phyloP scores from a whole-genome alignment of 2,888 invertebrate genomes.

The Nowickia ferox region DNA sequence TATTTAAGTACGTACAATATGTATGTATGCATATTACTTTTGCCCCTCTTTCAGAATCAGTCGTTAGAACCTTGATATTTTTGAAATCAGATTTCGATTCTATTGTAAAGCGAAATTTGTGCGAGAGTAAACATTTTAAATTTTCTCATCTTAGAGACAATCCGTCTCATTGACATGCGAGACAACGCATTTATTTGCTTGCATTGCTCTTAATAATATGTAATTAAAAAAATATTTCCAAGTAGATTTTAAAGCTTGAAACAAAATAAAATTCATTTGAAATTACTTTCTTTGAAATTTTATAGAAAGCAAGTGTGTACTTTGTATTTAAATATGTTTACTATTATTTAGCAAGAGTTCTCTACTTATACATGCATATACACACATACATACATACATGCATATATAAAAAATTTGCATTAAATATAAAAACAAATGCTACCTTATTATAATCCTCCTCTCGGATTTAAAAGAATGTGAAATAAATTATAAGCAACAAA shows the following conservation, averaged over 20 bases:
- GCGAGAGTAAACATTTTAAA: too few relatives aligned
- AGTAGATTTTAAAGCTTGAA: background rate
- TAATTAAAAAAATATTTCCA: background rate
- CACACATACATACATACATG: too few relatives aligned
- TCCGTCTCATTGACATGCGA: background rate
- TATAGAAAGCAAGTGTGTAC: too few relatives aligned
- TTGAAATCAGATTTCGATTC: too few relatives aligned
- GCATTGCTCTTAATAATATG: background rate
- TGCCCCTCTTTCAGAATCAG: too few relatives aligned
- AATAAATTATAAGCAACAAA: background rate
- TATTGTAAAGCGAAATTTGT: too few relatives aligned
- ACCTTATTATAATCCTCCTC: conserved; percentile 7
- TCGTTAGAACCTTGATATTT: too few relatives aligned
- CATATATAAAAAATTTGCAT: background rate
- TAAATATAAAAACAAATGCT: background rate
- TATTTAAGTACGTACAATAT: too few relatives aligned
- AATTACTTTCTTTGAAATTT: background rate
- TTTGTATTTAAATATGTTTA: background rate
- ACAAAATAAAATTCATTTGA: background rate
- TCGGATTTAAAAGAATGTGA: background rate
- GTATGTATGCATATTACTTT: too few relatives aligned
- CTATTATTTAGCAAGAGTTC: background rate
- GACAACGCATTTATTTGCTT: background rate
- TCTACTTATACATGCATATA: background rate
- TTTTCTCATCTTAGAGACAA: too few relatives aligned